phyloP scores from a whole-genome alignment of 2,113 vertebrate genomes.

The Sisor rabdophorus region DNA sequence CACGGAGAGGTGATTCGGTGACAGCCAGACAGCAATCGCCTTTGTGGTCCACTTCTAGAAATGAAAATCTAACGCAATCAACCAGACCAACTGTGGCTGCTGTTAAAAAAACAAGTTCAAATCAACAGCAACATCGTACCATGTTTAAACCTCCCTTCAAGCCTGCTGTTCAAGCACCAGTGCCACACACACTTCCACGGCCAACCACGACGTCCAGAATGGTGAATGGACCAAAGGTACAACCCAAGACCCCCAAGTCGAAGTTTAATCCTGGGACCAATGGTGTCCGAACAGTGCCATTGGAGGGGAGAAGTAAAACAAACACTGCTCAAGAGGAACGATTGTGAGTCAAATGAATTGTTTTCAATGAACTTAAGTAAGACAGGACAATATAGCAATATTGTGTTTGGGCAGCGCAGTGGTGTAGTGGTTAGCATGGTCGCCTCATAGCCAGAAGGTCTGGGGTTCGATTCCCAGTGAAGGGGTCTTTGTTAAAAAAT shows the following conservation, averaged over 20 bases:
- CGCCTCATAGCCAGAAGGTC: too few species aligned
- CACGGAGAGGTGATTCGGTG: background rate
- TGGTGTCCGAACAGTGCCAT: constrained; percentile 34
- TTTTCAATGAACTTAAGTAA: background rate
- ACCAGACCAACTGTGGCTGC: background rate
- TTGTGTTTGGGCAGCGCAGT: background rate
- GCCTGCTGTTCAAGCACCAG: background rate
- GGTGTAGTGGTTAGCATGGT: too few species aligned
- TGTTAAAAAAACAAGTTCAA: background rate
- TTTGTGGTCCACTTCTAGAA: background rate
- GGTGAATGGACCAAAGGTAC: background rate
- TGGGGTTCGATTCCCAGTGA: too few species aligned
- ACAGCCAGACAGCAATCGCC: background rate
- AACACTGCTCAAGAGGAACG: constrained; percentile 67
- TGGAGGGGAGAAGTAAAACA: constrained; percentile 35
- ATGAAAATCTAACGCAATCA: background rate
- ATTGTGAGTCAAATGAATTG: constrained; percentile 58
- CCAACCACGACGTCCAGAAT: constrained; percentile 28
- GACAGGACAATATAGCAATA: background rate
- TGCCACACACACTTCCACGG: constrained; percentile 44
- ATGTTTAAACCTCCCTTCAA: constrained; percentile 7
- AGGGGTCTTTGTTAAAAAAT: too few species aligned
- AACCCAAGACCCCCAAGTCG: constrained; percentile 46
- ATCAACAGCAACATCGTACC: background rate
- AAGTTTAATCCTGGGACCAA: constrained; percentile 46